Evolutionary conservation across 2,797 vertebrate species (phyloP).

Genomic region (Nothura maculosa): DNA sequence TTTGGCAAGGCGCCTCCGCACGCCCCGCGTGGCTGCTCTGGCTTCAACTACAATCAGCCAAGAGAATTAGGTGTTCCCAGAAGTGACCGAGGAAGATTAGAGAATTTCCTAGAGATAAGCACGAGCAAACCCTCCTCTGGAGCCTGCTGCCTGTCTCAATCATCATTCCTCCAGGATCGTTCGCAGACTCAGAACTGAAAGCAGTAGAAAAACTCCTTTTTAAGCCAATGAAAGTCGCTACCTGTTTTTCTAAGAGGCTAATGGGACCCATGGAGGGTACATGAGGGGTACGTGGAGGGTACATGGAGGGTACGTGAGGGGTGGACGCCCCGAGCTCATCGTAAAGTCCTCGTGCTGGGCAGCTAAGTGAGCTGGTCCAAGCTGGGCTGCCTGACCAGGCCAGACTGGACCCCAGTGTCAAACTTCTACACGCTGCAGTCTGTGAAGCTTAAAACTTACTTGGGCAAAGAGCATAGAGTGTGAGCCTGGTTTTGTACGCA

Average conservation of each 20-base stretch:
- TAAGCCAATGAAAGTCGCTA: neutral
- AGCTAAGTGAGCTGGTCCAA: neutral
- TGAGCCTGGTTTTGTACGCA: neutral
- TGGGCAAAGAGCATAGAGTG: neutral
- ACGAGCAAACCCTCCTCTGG: neutral
- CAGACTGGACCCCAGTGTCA: rapidly evolving
- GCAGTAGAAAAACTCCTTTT: neutral
- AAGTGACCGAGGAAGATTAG: neutral
- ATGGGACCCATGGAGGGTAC: neutral
- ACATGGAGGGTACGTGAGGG: rapidly evolving
- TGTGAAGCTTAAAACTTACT: neutral
- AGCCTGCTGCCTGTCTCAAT: neutral
- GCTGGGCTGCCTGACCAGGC: neutral
- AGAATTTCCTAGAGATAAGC: neutral
- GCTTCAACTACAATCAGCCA: neutral
- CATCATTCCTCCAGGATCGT: rapidly evolving
- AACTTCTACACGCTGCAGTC: rapidly evolving
- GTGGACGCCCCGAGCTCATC: neutral
- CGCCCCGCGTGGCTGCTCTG: neutral
- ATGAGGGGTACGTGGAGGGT: too few relatives aligned
- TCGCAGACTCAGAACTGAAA: neutral
- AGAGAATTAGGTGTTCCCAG: neutral
- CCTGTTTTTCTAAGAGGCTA: neutral
- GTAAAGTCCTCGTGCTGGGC: neutral
- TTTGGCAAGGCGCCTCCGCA: rapidly evolving